Base-by-base conservation (phyloP, 1,140 invertebrate species). In the Anastatus disparis region DNA sequence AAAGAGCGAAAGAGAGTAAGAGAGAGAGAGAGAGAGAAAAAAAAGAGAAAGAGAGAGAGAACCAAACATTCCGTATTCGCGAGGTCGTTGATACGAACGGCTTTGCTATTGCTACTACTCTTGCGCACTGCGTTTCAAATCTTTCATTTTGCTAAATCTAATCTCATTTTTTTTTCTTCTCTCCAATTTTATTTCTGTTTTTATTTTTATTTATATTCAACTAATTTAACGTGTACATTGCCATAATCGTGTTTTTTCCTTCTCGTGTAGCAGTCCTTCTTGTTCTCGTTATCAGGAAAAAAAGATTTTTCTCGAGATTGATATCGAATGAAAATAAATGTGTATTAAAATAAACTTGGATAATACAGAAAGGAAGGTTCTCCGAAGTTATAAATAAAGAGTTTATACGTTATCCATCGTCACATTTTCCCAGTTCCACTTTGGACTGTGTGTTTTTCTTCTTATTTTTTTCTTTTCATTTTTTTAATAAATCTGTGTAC, bases 11-110 rank as follows among this genome's bases (percentile, higher is more conserved):
- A 44, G 42, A 6, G 42, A 15, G 42, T 17, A 15, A 40, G 55
- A 58, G 40, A 58, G 35, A 38, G 31, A 40, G 31, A 42, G 55
- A 44, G 42, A 58, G 55, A 17, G 20, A 17, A 17, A 38, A 0
- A 9, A 31, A 17, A n/a, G 15, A 40, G 55, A 58, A 7, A 46
- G 24, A 46, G 40, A 10, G 31, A 20, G 8, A 59, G 15, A 15
- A 76, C 79, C 77, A 68, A 27, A 70, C 31, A 72, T 73, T 74
- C 72, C 56, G 74, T 68, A 61, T 42, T 75, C 62, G 70, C 70
- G 29, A 48, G 50, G 63, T 55, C 63, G 50, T 65, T 65, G 63
- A 65, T 71, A 71, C 40, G 26, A 50, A 56, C 40, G 6, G 15
- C 29, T 29, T 50, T 48, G 55, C 46, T 35, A 58, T 58, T 35